A percentile compares a stretch with the other conserved stretches of the same genome.
Evolutionary conservation across 1,140 invertebrate genomes (phyloP).

Genomic region (Chrysopa pallens): DNA sequence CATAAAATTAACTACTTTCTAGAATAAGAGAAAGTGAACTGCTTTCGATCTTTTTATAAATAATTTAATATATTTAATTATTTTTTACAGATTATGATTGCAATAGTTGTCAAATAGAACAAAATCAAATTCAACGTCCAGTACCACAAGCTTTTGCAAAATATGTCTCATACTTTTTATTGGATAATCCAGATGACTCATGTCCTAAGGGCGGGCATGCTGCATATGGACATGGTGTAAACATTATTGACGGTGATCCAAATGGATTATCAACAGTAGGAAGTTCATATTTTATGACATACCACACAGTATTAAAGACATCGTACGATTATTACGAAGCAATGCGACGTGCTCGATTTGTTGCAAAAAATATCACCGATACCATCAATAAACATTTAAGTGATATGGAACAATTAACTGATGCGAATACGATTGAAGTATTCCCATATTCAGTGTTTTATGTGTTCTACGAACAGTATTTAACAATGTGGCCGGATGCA

Average conservation of each 20-base stretch:
- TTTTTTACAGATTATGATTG: constrained; percentile 16
- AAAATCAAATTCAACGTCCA: constrained; percentile 35
- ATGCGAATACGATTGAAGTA: constrained; percentile 52
- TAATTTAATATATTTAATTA: constrained; percentile 6
- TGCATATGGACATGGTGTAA: constrained; percentile 54
- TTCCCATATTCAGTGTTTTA: constrained; percentile 98
- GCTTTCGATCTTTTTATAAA: not conserved
- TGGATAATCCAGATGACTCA: constrained; percentile 65
- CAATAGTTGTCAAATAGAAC: constrained; percentile 27
- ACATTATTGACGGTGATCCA: constrained; percentile 28
- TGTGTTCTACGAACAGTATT: constrained; percentile 98
- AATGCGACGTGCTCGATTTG: constrained; percentile 55
- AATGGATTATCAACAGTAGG: constrained; percentile 29
- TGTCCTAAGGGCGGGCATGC: constrained; percentile 84
- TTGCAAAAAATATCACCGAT: constrained; percentile 67
- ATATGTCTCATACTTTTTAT: constrained; percentile 75
- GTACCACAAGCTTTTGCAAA: constrained; percentile 45
- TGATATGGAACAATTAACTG: constrained; percentile 23
- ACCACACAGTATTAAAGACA: constrained; percentile 85
- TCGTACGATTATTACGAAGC: constrained; percentile 86
- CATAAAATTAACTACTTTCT: not conserved
- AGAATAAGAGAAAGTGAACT: not conserved
- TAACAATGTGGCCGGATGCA: constrained; percentile 89
- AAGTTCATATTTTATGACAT: constrained; percentile 84
- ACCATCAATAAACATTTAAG: constrained; percentile 45